phyloP scores from a whole-genome alignment of 2,797 vertebrate genomes.

The Falco concolor region DNA sequence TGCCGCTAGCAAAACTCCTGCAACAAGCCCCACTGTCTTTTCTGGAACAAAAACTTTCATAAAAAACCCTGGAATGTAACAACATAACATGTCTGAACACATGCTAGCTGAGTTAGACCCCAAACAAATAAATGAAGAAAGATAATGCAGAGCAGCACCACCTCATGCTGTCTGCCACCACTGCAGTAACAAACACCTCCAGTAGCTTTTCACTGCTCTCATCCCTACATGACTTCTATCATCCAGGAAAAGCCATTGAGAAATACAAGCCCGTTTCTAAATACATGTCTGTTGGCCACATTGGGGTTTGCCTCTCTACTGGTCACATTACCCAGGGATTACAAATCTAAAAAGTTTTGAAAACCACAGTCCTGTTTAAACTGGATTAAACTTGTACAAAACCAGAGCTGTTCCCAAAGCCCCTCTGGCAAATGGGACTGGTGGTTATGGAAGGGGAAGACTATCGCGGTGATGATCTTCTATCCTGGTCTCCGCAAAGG shows the following conservation, averaged over 20 bases:
- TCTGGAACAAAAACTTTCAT: neutral
- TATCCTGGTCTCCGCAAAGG: neutral
- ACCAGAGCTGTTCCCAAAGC: neutral
- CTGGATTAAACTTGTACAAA: neutral
- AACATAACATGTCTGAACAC: neutral
- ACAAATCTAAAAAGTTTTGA: neutral
- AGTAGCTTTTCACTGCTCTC: neutral
- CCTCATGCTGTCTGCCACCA: neutral
- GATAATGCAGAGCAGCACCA: neutral
- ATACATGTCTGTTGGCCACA: neutral
- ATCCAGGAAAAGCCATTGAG: neutral
- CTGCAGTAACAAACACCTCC: neutral
- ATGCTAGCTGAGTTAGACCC: neutral
- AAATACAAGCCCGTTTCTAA: neutral
- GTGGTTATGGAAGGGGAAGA: neutral
- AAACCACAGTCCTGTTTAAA: neutral
- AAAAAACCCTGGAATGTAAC: rapidly evolving
- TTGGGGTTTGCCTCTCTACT: neutral
- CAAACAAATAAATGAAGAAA: neutral
- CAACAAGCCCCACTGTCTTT: neutral
- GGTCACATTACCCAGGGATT: neutral
- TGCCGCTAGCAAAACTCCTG: neutral
- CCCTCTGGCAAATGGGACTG: neutral
- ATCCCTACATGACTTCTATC: neutral
- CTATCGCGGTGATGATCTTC: neutral